These are phyloP conservation scores for Opisthograptis luteolata DNA, from an alignment of 2,888 invertebrate genomes.

Conservation along the genomic window DNA sequence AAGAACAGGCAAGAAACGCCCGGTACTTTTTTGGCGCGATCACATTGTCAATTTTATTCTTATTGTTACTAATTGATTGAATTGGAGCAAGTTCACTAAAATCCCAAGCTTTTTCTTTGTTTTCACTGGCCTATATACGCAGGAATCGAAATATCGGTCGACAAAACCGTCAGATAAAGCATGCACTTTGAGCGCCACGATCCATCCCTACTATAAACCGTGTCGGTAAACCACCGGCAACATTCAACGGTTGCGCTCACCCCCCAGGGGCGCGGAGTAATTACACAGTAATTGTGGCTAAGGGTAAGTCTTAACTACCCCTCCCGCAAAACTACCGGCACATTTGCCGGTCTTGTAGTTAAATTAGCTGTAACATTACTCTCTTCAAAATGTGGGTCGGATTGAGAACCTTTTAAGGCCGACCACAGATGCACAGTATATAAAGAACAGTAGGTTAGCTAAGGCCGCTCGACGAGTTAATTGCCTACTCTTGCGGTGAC, in stretches of 20 bases:
- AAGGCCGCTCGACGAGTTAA: too few species aligned
- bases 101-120: too few species aligned
- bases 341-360: slow-evolving; percentile 9
- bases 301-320: slow-evolving; percentile 15
- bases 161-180: background rate
- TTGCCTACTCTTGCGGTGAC: too few species aligned
- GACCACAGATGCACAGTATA: too few species aligned
- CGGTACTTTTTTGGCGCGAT: too few species aligned
- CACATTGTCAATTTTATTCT: too few species aligned
- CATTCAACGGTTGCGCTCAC: slow-evolving; percentile 15
- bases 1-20: too few species aligned
- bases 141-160: too few species aligned
- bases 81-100: too few species aligned
- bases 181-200: background rate
- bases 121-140: too few species aligned
- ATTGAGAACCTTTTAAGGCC: background rate
- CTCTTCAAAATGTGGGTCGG: slow-evolving; percentile 5
- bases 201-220: background rate
- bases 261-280: slow-evolving; percentile 9
- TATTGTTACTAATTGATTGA: too few species aligned
- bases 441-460: too few species aligned
- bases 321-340: slow-evolving; percentile 7
- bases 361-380: slow-evolving; percentile 8
- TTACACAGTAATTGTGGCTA: slow-evolving; percentile 26
- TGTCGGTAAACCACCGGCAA: background rate